Evolutionary conservation across 1,140 invertebrate genomes (phyloP), one percentile per base, ranked within the genome.

Genomic region (Contarinia nasturtii): DNA sequence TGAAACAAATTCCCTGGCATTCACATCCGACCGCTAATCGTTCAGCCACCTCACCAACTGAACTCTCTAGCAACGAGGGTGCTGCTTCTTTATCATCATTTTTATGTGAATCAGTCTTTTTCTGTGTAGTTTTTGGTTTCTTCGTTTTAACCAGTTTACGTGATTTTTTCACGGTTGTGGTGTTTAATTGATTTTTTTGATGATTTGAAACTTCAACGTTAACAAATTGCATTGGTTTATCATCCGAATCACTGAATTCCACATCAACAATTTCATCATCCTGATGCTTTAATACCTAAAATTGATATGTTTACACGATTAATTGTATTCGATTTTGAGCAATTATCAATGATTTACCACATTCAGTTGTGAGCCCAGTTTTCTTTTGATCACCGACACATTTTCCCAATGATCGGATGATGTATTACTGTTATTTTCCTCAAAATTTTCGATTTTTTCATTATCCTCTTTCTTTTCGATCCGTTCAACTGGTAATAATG

Each of bases 1-100:
- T 66, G 55, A 84, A 84, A 54, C 81, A 84, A 54, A 76, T 79
- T 48, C 81, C 80, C 55, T 78, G 76, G 56, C 80, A 85, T 54
- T 84, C 80, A 55, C 82, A 84, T 34, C 81, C 80, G 51, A 72
- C 67, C 51, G 69, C 71, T 56, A 84, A 76, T 49, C 79, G 69
- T 53, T 77, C 72, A 54, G 73, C 70, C 1, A 85, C 80, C 67
- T 82, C 70, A 7, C 58, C 56, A 11, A 67, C 65, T 57, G 63
- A 73, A 21, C 11, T 20, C 41, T 43, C 41, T 3, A 43, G 10
- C 20, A 2, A 2, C 17, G 27, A 5, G 3, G 27, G 27, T 27
- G 27, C 27, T 10, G 27, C 27, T 27, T 27, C 27, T 27, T 27
- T 27, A 10, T 27, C 27, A 27, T 27, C 27, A 27, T 27, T 27